Base-by-base conservation (phyloP, 2,888 invertebrate genomes). In the Dastarcus helophoroides region DNA sequence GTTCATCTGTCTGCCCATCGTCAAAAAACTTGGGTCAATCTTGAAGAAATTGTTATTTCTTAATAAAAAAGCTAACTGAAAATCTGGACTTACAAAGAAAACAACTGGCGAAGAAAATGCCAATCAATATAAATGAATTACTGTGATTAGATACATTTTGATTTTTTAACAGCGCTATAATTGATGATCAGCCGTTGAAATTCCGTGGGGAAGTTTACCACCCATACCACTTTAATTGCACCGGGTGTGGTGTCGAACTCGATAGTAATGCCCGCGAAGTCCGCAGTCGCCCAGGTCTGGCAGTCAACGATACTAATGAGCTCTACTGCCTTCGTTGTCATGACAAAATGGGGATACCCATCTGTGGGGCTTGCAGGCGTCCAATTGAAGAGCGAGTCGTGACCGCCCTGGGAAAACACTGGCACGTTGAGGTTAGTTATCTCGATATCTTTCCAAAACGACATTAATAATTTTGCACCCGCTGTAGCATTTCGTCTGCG, bases 301-400 rank as follows among this genome's bases (percentile, higher is more conserved):
- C 89, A 21, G 83, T 83, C 33, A 89, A 89, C 54, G 89, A 90
- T 58, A 81, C 88, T 74, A 89, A 90, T 56, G 95, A 97, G 53
- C 65, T 99, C 32, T 98, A 95, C 63, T 98, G 98, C 57, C 71
- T 98, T 42, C 78, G 97, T 31, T 98, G 97, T 57, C 95, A 97
- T 56, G 97, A 97, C 63, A 95, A 97, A 68, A 97, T 98, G 95
- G 97, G 97, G 14, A 94, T 99, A 41, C 97, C 98, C n/a, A 98
- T 99, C 47, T 99, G 98, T 62, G 98, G 97, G 15, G 98, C 98
- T 29, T 98, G 98, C 60, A 82, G 97, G 29, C 80, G 97, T 14
- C 98, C 98, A 1, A 97, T 98, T 44, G 98, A 99, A 62, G 98
- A 98, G 61, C 73, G 98, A 36, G 94, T 99, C 14, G 95, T 98